Evolutionary conservation across 2,113 vertebrate species (phyloP).

Genomic region (Thunnus maccoyii): DNA sequence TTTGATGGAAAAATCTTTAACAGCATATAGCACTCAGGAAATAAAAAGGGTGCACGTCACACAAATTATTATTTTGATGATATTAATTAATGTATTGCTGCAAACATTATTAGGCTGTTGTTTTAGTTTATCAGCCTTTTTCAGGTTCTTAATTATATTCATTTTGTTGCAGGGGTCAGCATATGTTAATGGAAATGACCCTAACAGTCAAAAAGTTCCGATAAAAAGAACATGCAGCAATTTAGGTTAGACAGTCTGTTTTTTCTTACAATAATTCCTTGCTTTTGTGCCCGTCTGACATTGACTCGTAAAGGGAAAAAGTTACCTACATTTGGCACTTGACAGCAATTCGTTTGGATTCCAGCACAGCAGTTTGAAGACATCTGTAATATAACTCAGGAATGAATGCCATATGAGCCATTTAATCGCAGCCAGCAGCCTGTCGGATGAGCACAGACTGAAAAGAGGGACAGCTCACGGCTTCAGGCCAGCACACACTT

Average conservation of each 20-base stretch:
- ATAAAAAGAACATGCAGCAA: background rate
- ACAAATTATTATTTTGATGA: background rate
- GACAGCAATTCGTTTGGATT: slow-evolving; percentile 33
- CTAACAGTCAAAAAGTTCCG: background rate
- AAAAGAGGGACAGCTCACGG: slow-evolving; percentile 37
- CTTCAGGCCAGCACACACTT: slow-evolving; percentile 62
- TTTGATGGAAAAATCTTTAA: too few relatives aligned
- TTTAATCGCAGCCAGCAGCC: slow-evolving; percentile 45
- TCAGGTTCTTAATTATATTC: slow-evolving; percentile 15
- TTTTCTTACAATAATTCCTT: background rate
- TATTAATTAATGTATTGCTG: background rate
- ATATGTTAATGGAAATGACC: background rate
- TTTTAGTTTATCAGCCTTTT: background rate
- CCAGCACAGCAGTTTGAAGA: slow-evolving; percentile 8
- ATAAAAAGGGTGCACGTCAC: background rate
- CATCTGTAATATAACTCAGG: slow-evolving; percentile 19
- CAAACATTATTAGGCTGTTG: background rate
- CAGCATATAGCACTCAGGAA: background rate
- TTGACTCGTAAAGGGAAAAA: background rate
- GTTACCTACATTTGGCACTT: slow-evolving; percentile 12
- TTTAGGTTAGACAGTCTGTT: background rate
- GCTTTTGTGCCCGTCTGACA: background rate
- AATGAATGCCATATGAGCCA: slow-evolving; percentile 25
- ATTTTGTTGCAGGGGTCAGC: background rate
- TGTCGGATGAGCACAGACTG: slow-evolving; percentile 47